These are phyloP conservation scores for Caenorhabditis sp. DNA, from an alignment of 2,888 invertebrate genomes.

Conservation along the genomic window DNA sequence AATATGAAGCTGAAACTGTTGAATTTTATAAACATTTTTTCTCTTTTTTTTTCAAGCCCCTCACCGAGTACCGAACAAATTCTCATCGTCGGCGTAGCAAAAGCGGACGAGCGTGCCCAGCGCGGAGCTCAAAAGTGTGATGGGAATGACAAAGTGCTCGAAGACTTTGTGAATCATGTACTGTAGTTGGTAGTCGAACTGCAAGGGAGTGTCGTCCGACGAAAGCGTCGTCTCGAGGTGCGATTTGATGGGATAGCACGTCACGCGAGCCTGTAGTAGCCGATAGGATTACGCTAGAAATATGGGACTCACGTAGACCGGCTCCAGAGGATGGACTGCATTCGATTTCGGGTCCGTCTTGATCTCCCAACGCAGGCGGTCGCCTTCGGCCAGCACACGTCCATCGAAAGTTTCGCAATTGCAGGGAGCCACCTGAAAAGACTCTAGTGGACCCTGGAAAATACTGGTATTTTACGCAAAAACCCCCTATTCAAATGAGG, in stretches of 20 bases:
- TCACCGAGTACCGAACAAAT: constrained; percentile 36
- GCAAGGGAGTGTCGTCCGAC: constrained; percentile 39
- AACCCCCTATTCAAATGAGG: not conserved
- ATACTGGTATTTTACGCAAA: too few relatives aligned
- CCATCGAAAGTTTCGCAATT: constrained; percentile 57
- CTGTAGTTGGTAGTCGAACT: constrained; percentile 54
- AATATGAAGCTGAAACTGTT: constrained; percentile 62
- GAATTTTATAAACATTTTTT: too few relatives aligned
- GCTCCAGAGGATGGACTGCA: constrained; percentile 40
- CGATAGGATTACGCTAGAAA: not conserved
- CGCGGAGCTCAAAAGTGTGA: not conserved
- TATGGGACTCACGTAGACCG: constrained; percentile 32
- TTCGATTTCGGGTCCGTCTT: constrained; percentile 27
- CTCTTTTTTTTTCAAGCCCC: too few relatives aligned
- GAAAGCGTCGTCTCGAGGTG: constrained; percentile 38
- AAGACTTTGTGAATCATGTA: constrained; percentile 44
- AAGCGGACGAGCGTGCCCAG: constrained; percentile 36
- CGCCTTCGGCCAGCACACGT: constrained; percentile 24
- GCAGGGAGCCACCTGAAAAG: constrained; percentile 57
- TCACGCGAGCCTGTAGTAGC: constrained; percentile 59
- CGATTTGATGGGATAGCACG: constrained; percentile 40
- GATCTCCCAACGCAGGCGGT: constrained; percentile 40
- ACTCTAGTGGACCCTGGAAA: too few relatives aligned
- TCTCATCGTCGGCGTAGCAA: constrained; percentile 40
- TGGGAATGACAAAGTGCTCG: constrained; percentile 45